phyloP scores from a whole-genome alignment of 2,113 vertebrate species.

The Oryzias javanicus region DNA sequence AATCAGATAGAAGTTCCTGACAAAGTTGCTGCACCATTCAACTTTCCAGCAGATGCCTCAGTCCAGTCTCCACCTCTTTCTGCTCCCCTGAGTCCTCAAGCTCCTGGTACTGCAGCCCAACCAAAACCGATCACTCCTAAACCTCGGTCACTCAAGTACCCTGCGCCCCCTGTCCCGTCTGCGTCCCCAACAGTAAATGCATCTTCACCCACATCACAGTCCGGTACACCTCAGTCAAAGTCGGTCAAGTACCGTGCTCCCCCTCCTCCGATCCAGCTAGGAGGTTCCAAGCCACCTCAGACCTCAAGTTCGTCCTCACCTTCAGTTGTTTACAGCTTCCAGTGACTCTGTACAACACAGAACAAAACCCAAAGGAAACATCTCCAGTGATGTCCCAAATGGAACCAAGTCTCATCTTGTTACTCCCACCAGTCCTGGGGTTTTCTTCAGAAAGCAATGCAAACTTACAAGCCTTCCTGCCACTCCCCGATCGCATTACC shows the following conservation, averaged over 20 bases:
- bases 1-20: neutral
- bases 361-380: conserved; percentile 17
- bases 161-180: conserved; percentile 48
- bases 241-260: conserved; percentile 58
- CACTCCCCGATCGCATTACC: conserved; percentile 7
- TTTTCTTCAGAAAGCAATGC: conserved; percentile 26
- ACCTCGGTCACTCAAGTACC: conserved; percentile 52
- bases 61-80: conserved; percentile 9
- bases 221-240: conserved; percentile 13
- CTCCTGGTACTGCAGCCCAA: conserved; percentile 7
- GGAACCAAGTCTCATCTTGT: conserved; percentile 27
- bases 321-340: conserved; percentile 1
- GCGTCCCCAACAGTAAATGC: conserved; percentile 6
- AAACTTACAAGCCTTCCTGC: conserved; percentile 3
- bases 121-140: conserved; percentile 28
- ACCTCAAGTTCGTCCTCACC: conserved; percentile 25
- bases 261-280: conserved; percentile 43
- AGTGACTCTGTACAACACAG: conserved; percentile 1
- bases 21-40: neutral
- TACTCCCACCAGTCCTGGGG: conserved; percentile 3
- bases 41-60: conserved; percentile 9
- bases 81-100: neutral
- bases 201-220: neutral
- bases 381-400: conserved; percentile 32
- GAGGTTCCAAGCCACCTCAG: neutral